Evolutionary conservation across 2,888 invertebrate genomes (phyloP), one percentile per base, ranked within the genome.

Genomic region (Apomyelois bistriatella): DNA sequence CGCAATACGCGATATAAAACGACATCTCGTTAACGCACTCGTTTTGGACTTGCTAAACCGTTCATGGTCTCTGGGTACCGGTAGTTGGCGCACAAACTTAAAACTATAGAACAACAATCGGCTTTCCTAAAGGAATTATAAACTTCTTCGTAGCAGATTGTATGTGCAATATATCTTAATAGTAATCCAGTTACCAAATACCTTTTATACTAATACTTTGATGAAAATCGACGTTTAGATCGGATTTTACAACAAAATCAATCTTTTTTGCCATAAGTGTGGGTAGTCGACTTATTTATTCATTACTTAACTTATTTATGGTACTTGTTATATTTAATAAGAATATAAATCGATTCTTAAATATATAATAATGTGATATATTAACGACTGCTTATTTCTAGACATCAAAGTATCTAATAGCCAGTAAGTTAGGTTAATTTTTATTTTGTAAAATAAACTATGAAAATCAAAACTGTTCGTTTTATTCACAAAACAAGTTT

Each of bases 251-350:
- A 22, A 12, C 16, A 4, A 12, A 28, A 28, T 43, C 28, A n/a
- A 28, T 43, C 37, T 13, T 38, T 13, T 40, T 16, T 16, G 40
- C 40, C 40, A 40, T 40, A 40, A 40, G 15, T 9, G 40, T 40
- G 38, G 6, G 40, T 58, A 56, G 9, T 30, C 17, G 36, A 48
- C 9, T 38, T 48, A 48, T 48, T 48, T 28, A 38, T 48, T 28
- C 28, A 38, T 22, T 22, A 22, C 22, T 10, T 37, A 28, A 48
- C 28, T 48, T 48, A 48, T 38, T 48, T 10, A 36, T 17, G 15
- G 16, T 17, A 8, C 15, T 15, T 46, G 3, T n/a, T 30, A 37
- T 43, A n/a, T 1, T 36, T n/a, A n/a, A n/a, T n/a, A n/a, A n/a
- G n/a, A n/a, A n/a, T n/a, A n/a, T n/a, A n/a, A n/a, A n/a, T n/a